phyloP scores from a whole-genome alignment of 2,797 vertebrate genomes.

The Heteromormyrus szaboi region DNA sequence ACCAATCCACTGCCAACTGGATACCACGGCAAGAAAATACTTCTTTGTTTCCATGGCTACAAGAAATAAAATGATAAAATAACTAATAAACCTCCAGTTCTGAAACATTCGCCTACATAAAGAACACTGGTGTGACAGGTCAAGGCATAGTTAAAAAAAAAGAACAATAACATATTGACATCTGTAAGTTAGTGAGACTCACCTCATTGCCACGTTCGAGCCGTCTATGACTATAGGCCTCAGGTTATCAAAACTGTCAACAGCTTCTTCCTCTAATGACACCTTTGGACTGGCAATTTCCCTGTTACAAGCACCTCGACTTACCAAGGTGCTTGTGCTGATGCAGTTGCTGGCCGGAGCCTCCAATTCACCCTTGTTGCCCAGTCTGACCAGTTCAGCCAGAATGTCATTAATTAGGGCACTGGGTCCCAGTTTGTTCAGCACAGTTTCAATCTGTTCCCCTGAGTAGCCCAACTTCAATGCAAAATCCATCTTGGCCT shows the following conservation, averaged over 20 bases:
- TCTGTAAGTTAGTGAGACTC: conserved; percentile 16
- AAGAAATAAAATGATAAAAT: conserved; percentile 43
- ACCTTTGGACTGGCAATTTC: conserved; percentile 79
- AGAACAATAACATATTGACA: background rate
- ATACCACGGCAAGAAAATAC: conserved; percentile 97
- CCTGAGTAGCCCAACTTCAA: conserved; percentile 91
- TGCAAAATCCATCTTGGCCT: conserved; percentile 96
- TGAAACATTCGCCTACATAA: conserved; percentile 18
- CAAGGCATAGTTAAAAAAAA: background rate
- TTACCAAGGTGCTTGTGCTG: conserved; percentile 43
- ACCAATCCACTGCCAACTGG: conserved; percentile 95
- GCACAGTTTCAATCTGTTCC: conserved; percentile 89
- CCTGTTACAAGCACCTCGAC: conserved; percentile 68
- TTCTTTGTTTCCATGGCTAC: conserved; percentile 98
- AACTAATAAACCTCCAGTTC: conserved; percentile 28
- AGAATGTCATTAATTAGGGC: conserved; percentile 92
- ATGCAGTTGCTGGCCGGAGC: conserved; percentile 61
- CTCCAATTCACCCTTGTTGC: conserved; percentile 87
- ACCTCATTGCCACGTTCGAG: conserved; percentile 99
- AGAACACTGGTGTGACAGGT: background rate
- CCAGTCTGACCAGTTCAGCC: conserved; percentile 89
- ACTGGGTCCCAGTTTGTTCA: conserved; percentile 84
- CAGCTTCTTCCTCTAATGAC: conserved; percentile 84
- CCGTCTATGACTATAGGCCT: conserved; percentile 93
- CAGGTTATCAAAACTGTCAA: conserved; percentile 83